Base-by-base conservation (phyloP, 2,888 invertebrate species). In the Eustalomyia histrio region DNA sequence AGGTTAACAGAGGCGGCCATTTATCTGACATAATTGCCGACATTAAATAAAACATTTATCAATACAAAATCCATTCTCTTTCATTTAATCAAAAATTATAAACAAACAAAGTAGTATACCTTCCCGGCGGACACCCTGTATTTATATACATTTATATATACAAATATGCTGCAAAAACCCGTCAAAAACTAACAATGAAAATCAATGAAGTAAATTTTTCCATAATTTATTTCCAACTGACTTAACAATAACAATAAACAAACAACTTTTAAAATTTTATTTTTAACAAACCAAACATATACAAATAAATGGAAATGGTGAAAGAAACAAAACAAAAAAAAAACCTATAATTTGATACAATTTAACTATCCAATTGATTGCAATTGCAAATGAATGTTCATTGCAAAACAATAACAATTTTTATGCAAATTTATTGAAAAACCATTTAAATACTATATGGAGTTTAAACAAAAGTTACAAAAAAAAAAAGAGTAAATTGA, bases 181-280 rank as follows among this genome's bases (percentile, higher is more conserved):
- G n/a, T 47, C 43, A 18, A 39, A 63, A 65, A 52, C 9, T 39
- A 65, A 81, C 55, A 81, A 75, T 67, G 57, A 81, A n/a, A 81
- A 80, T 80, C 80, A 76, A 80, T 80, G 81, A 80, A 81, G 81
- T 75, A 78, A 58, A 81, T 78, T 81, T 81, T 60, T n/a, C n/a
- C 78, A 81, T 78, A 81, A 78, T 78, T 78, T 78, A 81, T 78
- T 73, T 79, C 78, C 78, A 79, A 73, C 61, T 63, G 67, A 79
- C 60, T 79, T 79, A 72, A 79, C 78, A 79, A 68, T 73, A 67
- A 79, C 78, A 79, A 79, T 73, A 68, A 47, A 14, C n/a, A 5
- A 73, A 10, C 63, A 76, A 63, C 39, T 67, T n/a, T 35, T 50
- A 35, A 58, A 76, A 76, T 57, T 76, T 18, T 63, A 68, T 58